Percentiles rank a stretch among this genome's conserved stretches.
Evolutionary conservation across 2,888 invertebrate species (phyloP).

Genomic region (Ophioninae sp.): DNA sequence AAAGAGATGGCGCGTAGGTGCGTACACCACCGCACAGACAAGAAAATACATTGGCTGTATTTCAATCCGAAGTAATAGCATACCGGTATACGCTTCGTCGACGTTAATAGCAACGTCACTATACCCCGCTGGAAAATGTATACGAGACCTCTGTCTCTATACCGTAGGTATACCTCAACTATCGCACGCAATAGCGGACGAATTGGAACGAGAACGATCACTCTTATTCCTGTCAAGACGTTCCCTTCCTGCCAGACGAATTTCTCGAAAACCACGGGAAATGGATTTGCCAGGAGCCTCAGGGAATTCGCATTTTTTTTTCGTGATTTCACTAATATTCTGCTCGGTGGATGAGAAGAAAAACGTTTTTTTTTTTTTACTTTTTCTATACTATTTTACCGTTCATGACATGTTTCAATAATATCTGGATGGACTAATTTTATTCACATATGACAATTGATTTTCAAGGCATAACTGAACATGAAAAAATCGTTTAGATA

Average conservation of each 20-base stretch:
- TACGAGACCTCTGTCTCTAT: background rate
- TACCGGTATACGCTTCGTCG: conserved; percentile 7
- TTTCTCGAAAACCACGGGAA: background rate
- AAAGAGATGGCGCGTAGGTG: conserved; percentile 7
- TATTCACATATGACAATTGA: too few relatives aligned
- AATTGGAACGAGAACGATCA: background rate
- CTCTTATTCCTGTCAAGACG: conserved; percentile 8
- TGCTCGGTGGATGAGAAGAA: background rate
- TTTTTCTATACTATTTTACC: too few relatives aligned
- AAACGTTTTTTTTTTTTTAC: too few relatives aligned
- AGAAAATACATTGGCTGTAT: conserved; percentile 46
- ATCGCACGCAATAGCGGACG: background rate
- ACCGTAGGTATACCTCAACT: background rate
- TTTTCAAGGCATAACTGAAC: too few relatives aligned
- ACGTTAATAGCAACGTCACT: conserved; percentile 16
- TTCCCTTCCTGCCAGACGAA: background rate
- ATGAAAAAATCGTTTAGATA: too few relatives aligned
- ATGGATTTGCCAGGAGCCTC: background rate
- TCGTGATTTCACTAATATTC: background rate
- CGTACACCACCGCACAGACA: conserved; percentile 10
- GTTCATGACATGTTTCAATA: too few relatives aligned
- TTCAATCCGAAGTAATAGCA: conserved; percentile 46
- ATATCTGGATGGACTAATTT: too few relatives aligned
- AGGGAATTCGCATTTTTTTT: background rate
- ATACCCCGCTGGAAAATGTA: conserved; percentile 1